Percentiles rank a stretch among this genome's conserved stretches.
Conservation (phyloP, 2,888 invertebrate genomes). For the Syrphus vitripennis region DNA sequence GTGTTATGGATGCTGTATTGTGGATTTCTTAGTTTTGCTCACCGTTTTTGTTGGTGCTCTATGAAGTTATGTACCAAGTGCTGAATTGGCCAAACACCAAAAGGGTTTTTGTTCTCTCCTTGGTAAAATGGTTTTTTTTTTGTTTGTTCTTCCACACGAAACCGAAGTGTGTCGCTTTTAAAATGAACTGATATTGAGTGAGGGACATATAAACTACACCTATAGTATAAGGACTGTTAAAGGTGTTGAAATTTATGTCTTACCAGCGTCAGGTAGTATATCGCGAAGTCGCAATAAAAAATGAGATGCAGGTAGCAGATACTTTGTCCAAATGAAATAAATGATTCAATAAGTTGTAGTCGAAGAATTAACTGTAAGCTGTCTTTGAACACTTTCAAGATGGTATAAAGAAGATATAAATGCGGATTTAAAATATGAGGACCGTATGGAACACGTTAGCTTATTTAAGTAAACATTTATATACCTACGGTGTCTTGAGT, state of each 20-base stretch:
- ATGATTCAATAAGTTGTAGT: constrained; percentile 27
- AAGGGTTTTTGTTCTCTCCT: constrained; percentile 4
- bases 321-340: constrained; percentile 33
- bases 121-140: background rate
- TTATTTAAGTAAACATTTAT: background rate
- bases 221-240: background rate
- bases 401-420: background rate
- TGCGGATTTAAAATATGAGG: background rate
- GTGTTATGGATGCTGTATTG: background rate
- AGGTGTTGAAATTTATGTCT: constrained; percentile 33
- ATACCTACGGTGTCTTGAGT: too few relatives aligned
- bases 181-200: constrained; percentile 8
- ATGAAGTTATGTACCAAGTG: constrained; percentile 32
- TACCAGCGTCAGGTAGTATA: constrained; percentile 21
- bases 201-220: background rate
- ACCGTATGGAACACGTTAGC: background rate
- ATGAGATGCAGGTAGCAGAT: constrained; percentile 34
- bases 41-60: background rate
- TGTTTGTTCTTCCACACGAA: background rate
- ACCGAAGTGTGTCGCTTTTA: constrained; percentile 6
- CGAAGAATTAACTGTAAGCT: background rate
- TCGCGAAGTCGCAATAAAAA: constrained; percentile 20
- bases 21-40: background rate
- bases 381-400: constrained; percentile 1
- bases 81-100: constrained; percentile 23